These are phyloP conservation scores for Prenolepis imparis DNA, from an alignment of 2,888 invertebrate genomes.

Conservation along the genomic window DNA sequence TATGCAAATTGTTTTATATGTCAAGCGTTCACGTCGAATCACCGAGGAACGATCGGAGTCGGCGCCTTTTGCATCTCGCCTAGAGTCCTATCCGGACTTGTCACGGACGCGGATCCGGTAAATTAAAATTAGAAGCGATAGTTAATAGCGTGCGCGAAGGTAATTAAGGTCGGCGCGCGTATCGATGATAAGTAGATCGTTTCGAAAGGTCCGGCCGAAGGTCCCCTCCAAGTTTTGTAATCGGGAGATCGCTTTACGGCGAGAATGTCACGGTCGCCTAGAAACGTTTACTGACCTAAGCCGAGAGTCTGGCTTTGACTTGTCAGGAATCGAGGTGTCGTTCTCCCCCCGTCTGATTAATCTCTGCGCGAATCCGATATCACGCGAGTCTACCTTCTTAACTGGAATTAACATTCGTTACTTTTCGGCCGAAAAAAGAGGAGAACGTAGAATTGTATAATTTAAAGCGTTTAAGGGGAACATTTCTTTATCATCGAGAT, in stretches of 20 bases:
- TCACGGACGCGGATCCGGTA: conserved; percentile 8
- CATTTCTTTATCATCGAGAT: not conserved
- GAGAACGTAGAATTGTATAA: not conserved
- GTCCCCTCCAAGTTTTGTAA: conserved; percentile 69
- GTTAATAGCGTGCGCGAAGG: conserved; percentile 40
- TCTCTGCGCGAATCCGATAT: not conserved
- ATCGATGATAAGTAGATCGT: conserved; percentile 49
- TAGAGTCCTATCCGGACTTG: not conserved
- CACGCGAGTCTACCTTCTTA: not conserved
- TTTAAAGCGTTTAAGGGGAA: not conserved
- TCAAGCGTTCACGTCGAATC: conserved; percentile 33
- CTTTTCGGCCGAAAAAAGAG: not conserved
- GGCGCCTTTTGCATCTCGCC: not conserved
- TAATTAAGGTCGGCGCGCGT: not conserved
- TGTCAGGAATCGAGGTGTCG: conserved; percentile 44
- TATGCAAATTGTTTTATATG: conserved; percentile 59
- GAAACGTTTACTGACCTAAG: conserved; percentile 77
- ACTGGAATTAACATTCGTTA: not conserved
- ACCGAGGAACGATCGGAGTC: not conserved
- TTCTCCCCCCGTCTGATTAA: not conserved
- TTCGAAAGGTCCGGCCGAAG: conserved; percentile 58
- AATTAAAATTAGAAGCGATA: conserved; percentile 54
- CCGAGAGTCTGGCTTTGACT: conserved; percentile 61
- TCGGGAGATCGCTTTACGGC: conserved; percentile 64
- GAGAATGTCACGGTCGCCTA: conserved; percentile 77